Evolutionary conservation across 2,888 invertebrate genomes (phyloP).

Genomic region (Caradrina clavipalpis): DNA sequence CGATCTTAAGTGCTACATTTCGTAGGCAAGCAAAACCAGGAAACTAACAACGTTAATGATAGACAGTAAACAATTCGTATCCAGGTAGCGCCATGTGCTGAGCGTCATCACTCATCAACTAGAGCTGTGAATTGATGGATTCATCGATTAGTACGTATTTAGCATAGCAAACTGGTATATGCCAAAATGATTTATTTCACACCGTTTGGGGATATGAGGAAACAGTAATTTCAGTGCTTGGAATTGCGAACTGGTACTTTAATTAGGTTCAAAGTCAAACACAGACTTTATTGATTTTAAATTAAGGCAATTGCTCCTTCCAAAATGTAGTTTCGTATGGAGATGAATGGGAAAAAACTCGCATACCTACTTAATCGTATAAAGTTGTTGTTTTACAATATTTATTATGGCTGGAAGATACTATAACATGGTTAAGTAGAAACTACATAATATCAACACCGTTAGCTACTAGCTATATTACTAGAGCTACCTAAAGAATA

Average conservation of each 20-base stretch:
- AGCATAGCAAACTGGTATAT: constrained; percentile 19
- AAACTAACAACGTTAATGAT: constrained; percentile 25
- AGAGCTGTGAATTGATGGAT: constrained; percentile 39
- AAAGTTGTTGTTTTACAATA: too few species aligned
- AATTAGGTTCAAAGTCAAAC: too few species aligned
- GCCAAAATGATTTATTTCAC: constrained; percentile 20
- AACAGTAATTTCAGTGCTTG: background rate
- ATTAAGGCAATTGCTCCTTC: too few species aligned
- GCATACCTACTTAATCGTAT: too few species aligned
- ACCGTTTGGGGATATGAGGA: background rate
- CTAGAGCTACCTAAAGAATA: too few species aligned
- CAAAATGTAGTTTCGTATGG: too few species aligned
- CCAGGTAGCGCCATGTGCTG: constrained; percentile 3
- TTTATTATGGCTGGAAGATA: too few species aligned
- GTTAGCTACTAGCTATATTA: background rate
- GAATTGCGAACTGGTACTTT: background rate
- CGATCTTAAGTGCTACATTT: too few species aligned
- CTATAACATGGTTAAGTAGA: background rate
- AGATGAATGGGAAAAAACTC: too few species aligned
- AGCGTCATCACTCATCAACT: constrained; percentile 37
- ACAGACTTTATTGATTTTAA: too few species aligned
- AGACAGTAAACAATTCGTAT: constrained; percentile 37
- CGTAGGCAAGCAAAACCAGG: constrained; percentile 5
- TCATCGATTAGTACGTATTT: constrained; percentile 40
- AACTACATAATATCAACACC: too few species aligned